These are phyloP conservation scores for Sycobia sp. DNA, from an alignment of 1,140 invertebrate genomes.

Conservation along the genomic window DNA sequence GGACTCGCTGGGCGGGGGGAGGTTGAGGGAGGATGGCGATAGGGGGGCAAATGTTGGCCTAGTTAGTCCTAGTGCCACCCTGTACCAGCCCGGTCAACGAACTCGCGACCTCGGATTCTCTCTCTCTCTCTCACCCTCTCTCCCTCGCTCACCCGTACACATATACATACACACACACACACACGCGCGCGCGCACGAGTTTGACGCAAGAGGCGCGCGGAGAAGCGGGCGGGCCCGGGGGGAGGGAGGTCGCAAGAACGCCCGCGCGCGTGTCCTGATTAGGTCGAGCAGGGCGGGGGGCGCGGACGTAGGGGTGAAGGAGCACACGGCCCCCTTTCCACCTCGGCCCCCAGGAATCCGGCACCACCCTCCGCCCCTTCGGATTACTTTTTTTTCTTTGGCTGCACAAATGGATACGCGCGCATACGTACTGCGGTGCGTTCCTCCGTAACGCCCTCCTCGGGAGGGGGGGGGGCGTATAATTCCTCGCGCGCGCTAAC, in stretches of 20 bases:
- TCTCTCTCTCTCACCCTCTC: constrained; percentile 44
- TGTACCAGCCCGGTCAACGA: constrained; percentile 56
- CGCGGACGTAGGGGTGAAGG: no score
- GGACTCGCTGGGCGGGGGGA: no score
- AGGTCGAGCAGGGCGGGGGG: constrained; percentile 35
- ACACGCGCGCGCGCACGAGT: neutral
- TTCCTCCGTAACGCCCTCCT: no score
- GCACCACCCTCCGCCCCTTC: no score
- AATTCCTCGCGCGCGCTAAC: no score
- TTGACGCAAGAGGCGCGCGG: constrained; percentile 6
- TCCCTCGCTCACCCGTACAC: no score
- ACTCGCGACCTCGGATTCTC: constrained; percentile 53
- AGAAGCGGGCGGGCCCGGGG: neutral
- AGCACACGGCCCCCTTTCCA: no score
- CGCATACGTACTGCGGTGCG: no score
- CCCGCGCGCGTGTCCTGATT: constrained; percentile 51
- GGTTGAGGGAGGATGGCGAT: constrained; percentile 36
- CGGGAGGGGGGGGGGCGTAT: no score
- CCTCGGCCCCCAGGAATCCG: no score
- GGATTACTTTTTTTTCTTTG: neutral
- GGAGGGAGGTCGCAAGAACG: neutral
- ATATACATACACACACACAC: no score
- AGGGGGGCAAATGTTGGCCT: constrained; percentile 50
- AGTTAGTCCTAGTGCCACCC: constrained; percentile 57
- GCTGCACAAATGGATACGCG: no score